phyloP scores from a whole-genome alignment of 2,888 invertebrate species.

The Aphodius granarius region DNA sequence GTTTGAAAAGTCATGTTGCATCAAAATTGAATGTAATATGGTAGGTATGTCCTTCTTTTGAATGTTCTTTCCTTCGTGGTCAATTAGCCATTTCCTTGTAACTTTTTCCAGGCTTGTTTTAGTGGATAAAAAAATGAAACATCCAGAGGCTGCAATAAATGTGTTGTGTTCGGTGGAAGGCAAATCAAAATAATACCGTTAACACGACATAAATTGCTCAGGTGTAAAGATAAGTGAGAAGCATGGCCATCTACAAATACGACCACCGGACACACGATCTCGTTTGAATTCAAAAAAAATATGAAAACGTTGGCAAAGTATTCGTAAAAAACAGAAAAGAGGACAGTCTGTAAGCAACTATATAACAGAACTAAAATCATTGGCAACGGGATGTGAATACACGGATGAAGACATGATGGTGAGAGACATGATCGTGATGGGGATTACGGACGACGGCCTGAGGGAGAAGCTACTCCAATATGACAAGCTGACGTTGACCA shows the following conservation, averaged over 20 bases:
- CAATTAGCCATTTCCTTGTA: background rate
- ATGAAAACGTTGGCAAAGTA: conserved; percentile 8
- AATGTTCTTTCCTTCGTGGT: background rate
- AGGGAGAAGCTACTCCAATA: background rate
- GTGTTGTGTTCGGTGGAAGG: conserved; percentile 15
- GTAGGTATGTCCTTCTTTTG: background rate
- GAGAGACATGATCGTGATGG: background rate
- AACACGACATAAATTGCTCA: background rate
- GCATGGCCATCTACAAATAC: conserved; percentile 7
- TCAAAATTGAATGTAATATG: conserved; percentile 4
- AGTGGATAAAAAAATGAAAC: conserved; percentile 17
- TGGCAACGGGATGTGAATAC: background rate
- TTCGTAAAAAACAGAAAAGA: conserved; percentile 27
- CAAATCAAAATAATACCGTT: conserved; percentile 15
- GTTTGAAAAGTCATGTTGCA: background rate
- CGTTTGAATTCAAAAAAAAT: background rate
- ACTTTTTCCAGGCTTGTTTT: conserved; percentile 10
- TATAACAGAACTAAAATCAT: background rate
- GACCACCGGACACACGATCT: background rate
- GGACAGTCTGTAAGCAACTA: background rate
- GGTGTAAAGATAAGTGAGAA: conserved; percentile 2
- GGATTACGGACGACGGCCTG: background rate
- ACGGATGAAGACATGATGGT: background rate
- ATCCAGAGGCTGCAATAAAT: conserved; percentile 17
- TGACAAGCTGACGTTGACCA: background rate